These are phyloP conservation scores for Pyralis farinalis DNA, from an alignment of 2,888 invertebrate species.

Conservation along the genomic window DNA sequence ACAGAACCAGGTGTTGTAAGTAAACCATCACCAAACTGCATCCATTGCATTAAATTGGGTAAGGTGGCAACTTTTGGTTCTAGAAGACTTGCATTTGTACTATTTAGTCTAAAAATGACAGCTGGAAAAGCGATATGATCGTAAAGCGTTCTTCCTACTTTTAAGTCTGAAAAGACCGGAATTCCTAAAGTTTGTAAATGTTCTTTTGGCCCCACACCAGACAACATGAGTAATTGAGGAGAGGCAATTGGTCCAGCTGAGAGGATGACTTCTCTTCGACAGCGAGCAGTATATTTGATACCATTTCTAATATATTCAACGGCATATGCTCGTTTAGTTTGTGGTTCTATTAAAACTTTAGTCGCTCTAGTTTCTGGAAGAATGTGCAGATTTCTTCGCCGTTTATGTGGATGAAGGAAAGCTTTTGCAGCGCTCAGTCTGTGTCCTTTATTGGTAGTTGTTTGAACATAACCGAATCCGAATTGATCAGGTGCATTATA, in stretches of 20 bases:
- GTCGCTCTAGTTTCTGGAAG: slow-evolving; percentile 61
- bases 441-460: slow-evolving; percentile 81
- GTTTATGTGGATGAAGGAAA: slow-evolving; percentile 82
- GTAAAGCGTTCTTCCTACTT: slow-evolving; percentile 84
- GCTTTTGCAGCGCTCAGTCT: slow-evolving; percentile 86
- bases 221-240: slow-evolving; percentile 95
- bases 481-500: slow-evolving; percentile 83
- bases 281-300: slow-evolving; percentile 73
- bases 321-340: slow-evolving; percentile 84
- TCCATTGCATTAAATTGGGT: slow-evolving; percentile 63
- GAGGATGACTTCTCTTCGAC: slow-evolving; percentile 90
- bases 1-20: slow-evolving; percentile 83
- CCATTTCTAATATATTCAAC: slow-evolving; percentile 84
- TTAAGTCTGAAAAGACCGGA: slow-evolving; percentile 82
- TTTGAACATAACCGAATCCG: slow-evolving; percentile 79
- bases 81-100: slow-evolving; percentile 61
- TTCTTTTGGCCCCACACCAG: slow-evolving; percentile 84
- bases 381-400: slow-evolving; percentile 83
- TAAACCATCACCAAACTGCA: slow-evolving; percentile 76
- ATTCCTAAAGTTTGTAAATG: slow-evolving; percentile 80
- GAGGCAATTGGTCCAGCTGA: slow-evolving; percentile 94
- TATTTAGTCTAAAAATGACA: slow-evolving; percentile 63
- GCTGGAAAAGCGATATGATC: slow-evolving; percentile 82
- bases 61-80: slow-evolving; percentile 64
- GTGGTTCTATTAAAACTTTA: slow-evolving; percentile 69